Conservation (phyloP, 2,113 vertebrate species). For the Corvus cornix region DNA sequence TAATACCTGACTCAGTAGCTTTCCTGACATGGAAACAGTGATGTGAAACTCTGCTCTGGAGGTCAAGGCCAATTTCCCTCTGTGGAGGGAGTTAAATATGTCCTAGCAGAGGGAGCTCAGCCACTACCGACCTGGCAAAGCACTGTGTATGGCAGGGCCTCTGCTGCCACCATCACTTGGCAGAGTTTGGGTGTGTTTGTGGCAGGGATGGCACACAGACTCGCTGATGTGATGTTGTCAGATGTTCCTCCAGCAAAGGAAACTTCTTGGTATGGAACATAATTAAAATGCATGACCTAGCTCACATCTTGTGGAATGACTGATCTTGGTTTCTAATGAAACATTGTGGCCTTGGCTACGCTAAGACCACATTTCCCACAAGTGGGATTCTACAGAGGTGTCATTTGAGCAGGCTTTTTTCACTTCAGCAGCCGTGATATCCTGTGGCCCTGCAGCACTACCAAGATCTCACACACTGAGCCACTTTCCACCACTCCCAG, state of each 20-base stretch:
- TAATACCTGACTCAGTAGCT: background rate
- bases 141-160: background rate
- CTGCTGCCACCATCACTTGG: background rate
- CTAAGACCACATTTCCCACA: background rate
- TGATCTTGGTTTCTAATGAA: background rate
- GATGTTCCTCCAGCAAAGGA: background rate
- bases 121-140: background rate
- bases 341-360: background rate
- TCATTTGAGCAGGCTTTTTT: background rate
- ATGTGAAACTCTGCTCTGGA: background rate
- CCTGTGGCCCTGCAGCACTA: background rate
- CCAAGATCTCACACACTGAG: background rate
- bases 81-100: rapidly evolving
- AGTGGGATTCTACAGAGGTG: background rate
- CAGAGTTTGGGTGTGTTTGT: background rate
- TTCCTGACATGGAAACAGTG: background rate
- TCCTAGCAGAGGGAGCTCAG: background rate
- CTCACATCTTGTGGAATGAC: background rate
- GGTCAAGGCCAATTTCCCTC: background rate
- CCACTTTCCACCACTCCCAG: background rate
- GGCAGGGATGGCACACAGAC: background rate
- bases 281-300: background rate
- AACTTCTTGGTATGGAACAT: background rate
- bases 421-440: background rate
- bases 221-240: background rate